phyloP scores from a whole-genome alignment of 2,797 vertebrate genomes.

The Eidolon dupreanum region DNA sequence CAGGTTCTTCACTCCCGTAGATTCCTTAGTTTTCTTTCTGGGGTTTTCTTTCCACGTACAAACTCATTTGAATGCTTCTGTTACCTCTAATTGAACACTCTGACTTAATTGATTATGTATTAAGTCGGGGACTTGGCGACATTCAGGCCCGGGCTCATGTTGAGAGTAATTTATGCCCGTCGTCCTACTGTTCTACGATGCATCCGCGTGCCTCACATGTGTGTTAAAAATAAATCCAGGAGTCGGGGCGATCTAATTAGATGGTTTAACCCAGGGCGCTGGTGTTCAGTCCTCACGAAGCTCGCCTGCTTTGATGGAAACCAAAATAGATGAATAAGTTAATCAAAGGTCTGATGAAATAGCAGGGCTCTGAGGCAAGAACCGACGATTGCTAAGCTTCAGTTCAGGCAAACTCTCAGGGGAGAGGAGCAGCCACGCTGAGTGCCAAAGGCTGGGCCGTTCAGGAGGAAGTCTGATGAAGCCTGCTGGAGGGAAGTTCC shows the following conservation, averaged over 20 bases:
- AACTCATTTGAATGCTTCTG: background rate
- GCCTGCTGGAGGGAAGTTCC: background rate
- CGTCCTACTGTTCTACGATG: background rate
- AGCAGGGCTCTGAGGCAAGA: background rate
- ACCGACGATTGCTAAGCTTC: slow-evolving; percentile 14
- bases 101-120: slow-evolving; percentile 67
- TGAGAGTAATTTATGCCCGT: slow-evolving; percentile 74
- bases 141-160: background rate
- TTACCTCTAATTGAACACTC: slow-evolving; percentile 46
- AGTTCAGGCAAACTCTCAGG: background rate
- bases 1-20: rapidly evolving
- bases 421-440: background rate
- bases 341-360: slow-evolving; percentile 74
- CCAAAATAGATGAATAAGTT: slow-evolving; percentile 74
- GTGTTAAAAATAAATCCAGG: slow-evolving; percentile 65
- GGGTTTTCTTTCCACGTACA: background rate
- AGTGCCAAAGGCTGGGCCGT: background rate
- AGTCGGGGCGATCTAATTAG: slow-evolving; percentile 62
- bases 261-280: slow-evolving; percentile 1
- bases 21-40: background rate
- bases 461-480: background rate
- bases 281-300: background rate
- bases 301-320: slow-evolving; percentile 63
- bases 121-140: slow-evolving; percentile 17
- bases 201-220: background rate